Evolutionary conservation across 2,797 vertebrate species (phyloP).

Genomic region (Labeo calbasu): DNA sequence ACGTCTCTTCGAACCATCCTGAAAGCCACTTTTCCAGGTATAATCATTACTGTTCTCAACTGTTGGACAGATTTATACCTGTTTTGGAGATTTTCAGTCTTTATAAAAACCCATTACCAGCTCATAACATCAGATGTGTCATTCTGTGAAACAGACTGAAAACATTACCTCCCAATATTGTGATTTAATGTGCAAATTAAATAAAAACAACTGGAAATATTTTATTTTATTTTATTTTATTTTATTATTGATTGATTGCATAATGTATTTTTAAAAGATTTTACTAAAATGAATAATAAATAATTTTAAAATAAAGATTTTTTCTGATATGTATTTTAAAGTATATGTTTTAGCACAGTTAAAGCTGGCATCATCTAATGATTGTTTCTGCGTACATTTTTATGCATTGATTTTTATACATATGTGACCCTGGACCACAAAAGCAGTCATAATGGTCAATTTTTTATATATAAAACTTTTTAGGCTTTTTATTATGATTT

Average conservation of each 20-base stretch:
- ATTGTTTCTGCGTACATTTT: neutral
- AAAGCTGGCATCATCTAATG: neutral
- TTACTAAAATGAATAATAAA: too few relatives aligned
- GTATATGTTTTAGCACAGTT: neutral
- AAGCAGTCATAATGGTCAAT: too few relatives aligned
- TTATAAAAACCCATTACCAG: neutral
- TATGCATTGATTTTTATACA: neutral
- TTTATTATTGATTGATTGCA: too few relatives aligned
- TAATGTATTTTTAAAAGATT: too few relatives aligned
- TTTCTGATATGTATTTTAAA: neutral
- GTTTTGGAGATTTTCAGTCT: neutral
- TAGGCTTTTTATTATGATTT: too few relatives aligned
- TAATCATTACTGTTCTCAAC: neutral
- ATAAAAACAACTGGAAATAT: too few relatives aligned
- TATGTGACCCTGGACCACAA: too few relatives aligned
- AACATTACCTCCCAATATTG: too few relatives aligned
- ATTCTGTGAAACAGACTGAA: neutral
- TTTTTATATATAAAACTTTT: too few relatives aligned
- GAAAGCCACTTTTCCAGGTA: slow-evolving; percentile 19
- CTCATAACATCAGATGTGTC: neutral
- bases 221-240: too few relatives aligned
- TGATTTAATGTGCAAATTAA: too few relatives aligned
- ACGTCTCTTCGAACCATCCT: neutral
- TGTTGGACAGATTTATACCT: neutral
- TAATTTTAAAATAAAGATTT: too few relatives aligned